These are phyloP conservation scores for Rhagologus leucostigma DNA, from an alignment of 2,113 vertebrate species.

Conservation along the genomic window DNA sequence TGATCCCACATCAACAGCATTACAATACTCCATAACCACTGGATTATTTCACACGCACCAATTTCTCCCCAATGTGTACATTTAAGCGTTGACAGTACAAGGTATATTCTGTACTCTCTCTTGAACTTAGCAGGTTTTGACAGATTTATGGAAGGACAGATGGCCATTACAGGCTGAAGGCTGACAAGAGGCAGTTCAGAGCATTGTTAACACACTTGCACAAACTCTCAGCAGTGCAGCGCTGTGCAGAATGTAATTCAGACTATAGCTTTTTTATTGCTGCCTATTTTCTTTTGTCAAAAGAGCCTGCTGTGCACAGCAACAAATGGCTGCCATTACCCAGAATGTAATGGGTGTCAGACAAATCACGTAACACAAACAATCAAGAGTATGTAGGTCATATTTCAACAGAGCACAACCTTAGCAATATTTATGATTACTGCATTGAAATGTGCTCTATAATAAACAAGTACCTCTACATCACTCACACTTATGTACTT, in stretches of 20 bases:
- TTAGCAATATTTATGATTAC: slow-evolving; percentile 86
- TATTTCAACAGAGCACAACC: slow-evolving; percentile 83
- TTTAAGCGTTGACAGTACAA: slow-evolving; percentile 71
- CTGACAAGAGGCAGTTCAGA: slow-evolving; percentile 95
- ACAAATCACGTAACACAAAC: slow-evolving; percentile 85
- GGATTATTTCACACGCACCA: slow-evolving; percentile 39
- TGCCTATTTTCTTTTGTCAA: slow-evolving; percentile 87
- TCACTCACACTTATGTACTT: slow-evolving; percentile 80
- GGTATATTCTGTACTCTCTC: slow-evolving; percentile 76
- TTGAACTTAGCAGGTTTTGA: slow-evolving; percentile 80
- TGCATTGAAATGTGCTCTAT: slow-evolving; percentile 87
- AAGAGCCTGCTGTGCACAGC: slow-evolving; percentile 84
- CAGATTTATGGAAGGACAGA: slow-evolving; percentile 95
- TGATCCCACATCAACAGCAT: slow-evolving; percentile 46
- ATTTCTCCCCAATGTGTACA: slow-evolving; percentile 63
- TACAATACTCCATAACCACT: slow-evolving; percentile 45
- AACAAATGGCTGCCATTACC: slow-evolving; percentile 95
- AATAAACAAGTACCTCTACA: slow-evolving; percentile 85
- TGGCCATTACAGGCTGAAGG: slow-evolving; percentile 92
- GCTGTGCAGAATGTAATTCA: slow-evolving; percentile 84
- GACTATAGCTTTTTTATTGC: slow-evolving; percentile 84
- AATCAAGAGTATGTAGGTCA: slow-evolving; percentile 83
- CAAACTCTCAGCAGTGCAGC: slow-evolving; percentile 86
- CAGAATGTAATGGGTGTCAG: slow-evolving; percentile 87
- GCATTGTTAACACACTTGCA: slow-evolving; percentile 97